Base-by-base conservation (phyloP, 2,113 vertebrate genomes). In the Acinonyx jubatus region DNA sequence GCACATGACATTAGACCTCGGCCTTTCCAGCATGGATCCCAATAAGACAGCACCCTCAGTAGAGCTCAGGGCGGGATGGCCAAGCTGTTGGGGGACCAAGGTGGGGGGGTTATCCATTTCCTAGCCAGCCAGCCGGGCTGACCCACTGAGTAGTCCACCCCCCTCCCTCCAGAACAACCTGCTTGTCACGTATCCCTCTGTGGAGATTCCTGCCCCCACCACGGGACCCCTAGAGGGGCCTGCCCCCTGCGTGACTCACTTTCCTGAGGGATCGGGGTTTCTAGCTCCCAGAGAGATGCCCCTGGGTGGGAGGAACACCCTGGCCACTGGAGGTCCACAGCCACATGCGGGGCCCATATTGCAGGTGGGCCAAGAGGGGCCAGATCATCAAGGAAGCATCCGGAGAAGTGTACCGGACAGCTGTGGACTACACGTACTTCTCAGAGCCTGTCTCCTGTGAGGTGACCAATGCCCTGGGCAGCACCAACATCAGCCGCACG, bases 301-400 rank as follows among this genome's bases (percentile, higher is more conserved):
- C 68, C 29, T 0, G 0, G 27, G 52, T 2, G 0, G 31, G 7
- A 31, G 25, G 33, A 11, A 15, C 4, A 0, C 38, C 48, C 81
- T 36, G 36, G 76, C n/a, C 16, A 0, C 5, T 10, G 2, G 31
- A 36, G 57, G 29, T 29, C n/a, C n/a, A 2, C 48, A n/a, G 19
- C 25, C 31, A 14, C 52, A n/a, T 14, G 2, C 1, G 19, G 76
- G 5, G 7, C 80, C 76, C 93, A 36, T 65, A 31, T 95, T 76
- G 16, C 98, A 99, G 99, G 98, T 99, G 99, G 99, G 99, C 99
- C 0, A 99, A 99, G 98, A 99, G 99, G 74, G 99, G 99, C 69
- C 99, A 99, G 65, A 98, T 99, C 61, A 99, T 99, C 98, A 99
- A 99, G 96, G 99, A 99, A 93, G 99, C 99, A 1, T 99, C 99